Base-by-base conservation (phyloP, 2,888 invertebrate genomes). In the Leucozona laternaria region DNA sequence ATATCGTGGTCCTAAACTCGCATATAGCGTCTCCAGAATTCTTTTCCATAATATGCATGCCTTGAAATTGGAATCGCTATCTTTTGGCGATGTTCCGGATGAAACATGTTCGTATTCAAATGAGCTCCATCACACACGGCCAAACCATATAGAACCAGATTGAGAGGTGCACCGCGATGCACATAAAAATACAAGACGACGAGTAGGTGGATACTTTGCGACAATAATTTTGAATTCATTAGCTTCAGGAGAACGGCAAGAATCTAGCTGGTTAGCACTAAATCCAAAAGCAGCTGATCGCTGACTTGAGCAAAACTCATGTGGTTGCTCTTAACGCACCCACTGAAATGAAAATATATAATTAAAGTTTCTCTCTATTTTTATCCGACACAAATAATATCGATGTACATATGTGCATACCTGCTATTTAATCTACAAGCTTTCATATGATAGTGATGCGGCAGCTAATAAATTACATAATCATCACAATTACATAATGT, bases 381-480 rank as follows among this genome's bases (percentile, higher is more conserved):
- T 72, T 80, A 85, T 76, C 37, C 20, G 20, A 8, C 34, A 25
- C 68, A 68, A 68, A 71, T 53, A 34, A 79, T 70, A 83, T 11
- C n/a, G 2, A 8, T 7, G 7, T 43, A n/a, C 4, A 37, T 13
- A 4, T n/a, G n/a, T n/a, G n/a, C 1, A 43, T 43, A 7, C 4
- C 13, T 43, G n/a, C 28, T 60, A 22, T 40, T 43, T 45, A 71
- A 57, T 20, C 10, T 45, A 58, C 28, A 45, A 55, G 43, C 62
- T 75, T 77, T 81, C 78, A 86, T 86, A 81, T 86, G 81, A 86
- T 78, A 81, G 81, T 81, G 85, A 86, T 78, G 77, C 50, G 78
- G 22, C 43, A 45, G 73, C 73, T 78, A 78, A 77, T 81, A 86
- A 86, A 86, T 86, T 86, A 78, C 85, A 75, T 86, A 86, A 86